Evolutionary conservation across 1,140 invertebrate genomes (phyloP), one percentile per base, ranked within the genome.

Genomic region (Agrypnia vestita): DNA sequence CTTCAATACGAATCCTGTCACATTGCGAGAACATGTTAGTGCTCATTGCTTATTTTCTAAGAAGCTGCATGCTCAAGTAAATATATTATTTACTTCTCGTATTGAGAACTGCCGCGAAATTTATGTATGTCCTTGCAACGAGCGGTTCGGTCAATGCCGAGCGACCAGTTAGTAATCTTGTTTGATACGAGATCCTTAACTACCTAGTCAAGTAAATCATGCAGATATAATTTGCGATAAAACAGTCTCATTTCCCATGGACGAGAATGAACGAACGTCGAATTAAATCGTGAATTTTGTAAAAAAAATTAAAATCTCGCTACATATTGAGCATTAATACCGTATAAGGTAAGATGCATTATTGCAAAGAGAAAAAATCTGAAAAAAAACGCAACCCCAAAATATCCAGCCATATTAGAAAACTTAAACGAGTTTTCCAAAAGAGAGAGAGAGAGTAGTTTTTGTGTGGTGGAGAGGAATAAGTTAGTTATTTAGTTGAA

Each of bases 81-180:
- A n/a, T n/a, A 15, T 51, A 51, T 51, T 51, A n/a, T n/a, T n/a
- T n/a, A 51, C n/a, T 51, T 9, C 49, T 51, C 49, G 64, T n/a
- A 64, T 64, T 46, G 43, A 69, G 46, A 21, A n/a, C 43, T 69
- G 64, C 44, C 13, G 21, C 61, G 21, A 19, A 25, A 19, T 64
- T 43, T 64, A 25, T 64, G 35, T n/a, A 35, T 35, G 25, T 35
- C 25, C 25, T 35, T 35, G 61, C 61, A 35, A 4, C 61, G 61
- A n/a, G 13, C 8, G 61, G 44, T 17, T 46, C 64, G 64, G 64
- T 69, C 64, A 69, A 69, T 69, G 64, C 44, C 61, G 35, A 64
- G 61, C 19, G 64, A n/a, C 64, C 64, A 69, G 13, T n/a, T n/a
- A n/a, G n/a, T 49, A n/a, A 69, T 46, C 44, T 69, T 44, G 46